Base-by-base conservation (phyloP, 2,113 vertebrate species). In the Ictalurus punctatus region DNA sequence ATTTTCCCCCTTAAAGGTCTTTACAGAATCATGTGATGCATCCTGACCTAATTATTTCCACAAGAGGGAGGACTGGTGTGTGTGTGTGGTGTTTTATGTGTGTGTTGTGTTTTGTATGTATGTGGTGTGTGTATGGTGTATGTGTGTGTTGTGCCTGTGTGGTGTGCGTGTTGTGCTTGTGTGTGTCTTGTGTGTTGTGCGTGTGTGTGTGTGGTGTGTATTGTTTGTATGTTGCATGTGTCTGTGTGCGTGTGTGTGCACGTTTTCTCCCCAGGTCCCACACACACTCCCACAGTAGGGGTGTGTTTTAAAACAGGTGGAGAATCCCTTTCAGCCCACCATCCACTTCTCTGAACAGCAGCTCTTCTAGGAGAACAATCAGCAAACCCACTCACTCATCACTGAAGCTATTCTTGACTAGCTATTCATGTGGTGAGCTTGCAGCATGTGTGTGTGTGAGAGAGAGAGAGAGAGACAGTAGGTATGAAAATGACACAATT, bases 41-140 rank as follows among this genome's bases (percentile, higher is more conserved):
- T 90, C 92, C 92, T 92, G 89, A 90, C 84, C 85, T 89, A 91
- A 91, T 89, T 92, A 87, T 94, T 95, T 95, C 95, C 94, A 93
- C 92, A 91, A 92, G 87, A 74, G 92, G 93, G 93, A 92, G 93
- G 91, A 80, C 37, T 12, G 81, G 81, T 81, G 91, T n/a, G 87
- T 90, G 71, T 21, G 34, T 48, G 74, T 74, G 69, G 71, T 21
- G 37, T 14, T 44, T 76, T 40, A 2, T 2, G 67, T 34, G n/a
- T 13, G 67, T n/a, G 3, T 69, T 30, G 14, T 76, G 34, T 65
- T 14, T 40, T 34, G 73, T 23, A 21, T 16, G 76, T 76, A 21
- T 44, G 37, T 76, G 34, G 40, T 40, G 40, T 40, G 40, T 40
- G 40, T 40, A 4, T 40, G 40, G 40, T 40, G 40, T 40, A 3